Evolutionary conservation across 2,797 vertebrate genomes (phyloP), one percentile per base, ranked within the genome.

Genomic region (Echiichthys vipera): DNA sequence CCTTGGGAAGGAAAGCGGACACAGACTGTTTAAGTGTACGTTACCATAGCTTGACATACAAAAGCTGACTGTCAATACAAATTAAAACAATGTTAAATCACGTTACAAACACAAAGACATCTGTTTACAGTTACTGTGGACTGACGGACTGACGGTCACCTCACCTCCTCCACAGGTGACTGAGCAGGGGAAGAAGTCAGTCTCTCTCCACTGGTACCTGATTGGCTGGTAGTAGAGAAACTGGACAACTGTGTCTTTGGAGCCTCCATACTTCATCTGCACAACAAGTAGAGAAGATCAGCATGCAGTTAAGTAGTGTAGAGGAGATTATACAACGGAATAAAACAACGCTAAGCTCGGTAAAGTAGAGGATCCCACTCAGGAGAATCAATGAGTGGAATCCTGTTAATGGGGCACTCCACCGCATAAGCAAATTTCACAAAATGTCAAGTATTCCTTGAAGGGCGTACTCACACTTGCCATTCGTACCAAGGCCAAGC

Each of bases 141-240:
- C 4, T 2, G 3, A 43, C 3, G 36, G 5, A 66, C 1, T 22
- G 57, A 15, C 12, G 30, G n/a, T 25, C 10, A 24, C 4, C 84
- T 94, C 81, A 98, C 97, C 97, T 94, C 97, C 97, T 89, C 97
- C 97, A 53, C 97, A 98, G 0, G 96, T 96, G 40, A 95, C 96
- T 0, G 97, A 97, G 82, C 97, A 98, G 51, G 97, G 97, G 80
- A 98, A 98, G 92, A 98, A 98, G 74, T 98, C 97, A 0, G 97
- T 98, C 79, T 98, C 96, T 75, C 95, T 95, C 97, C 97, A 98
- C 78, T 97, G 97, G 66, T 97, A 97, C 77, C 96, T 96, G 88
- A 98, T 96, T 15, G 96, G 97, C 87, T 98, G 96, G 91, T 98
- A 97, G 85, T 96, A 98, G 45, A 96, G 94, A 92, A 97, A 98